Percentiles rank a stretch among this genome's conserved stretches.
phyloP scores from a whole-genome alignment of 2,113 vertebrate genomes.

The Xyliphius kryptos region DNA sequence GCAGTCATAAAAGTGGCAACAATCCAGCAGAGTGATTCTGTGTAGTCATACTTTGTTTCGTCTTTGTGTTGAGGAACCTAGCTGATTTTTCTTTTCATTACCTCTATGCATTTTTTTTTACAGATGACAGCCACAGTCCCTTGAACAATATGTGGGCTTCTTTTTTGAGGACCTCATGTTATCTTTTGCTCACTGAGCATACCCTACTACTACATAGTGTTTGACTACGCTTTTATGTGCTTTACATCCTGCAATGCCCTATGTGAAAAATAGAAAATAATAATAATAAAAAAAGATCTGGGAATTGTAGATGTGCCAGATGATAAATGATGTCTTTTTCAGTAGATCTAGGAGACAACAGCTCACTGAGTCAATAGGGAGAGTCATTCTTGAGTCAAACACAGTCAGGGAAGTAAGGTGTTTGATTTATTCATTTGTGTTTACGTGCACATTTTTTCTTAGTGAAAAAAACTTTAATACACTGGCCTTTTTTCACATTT shows the following conservation, averaged over 20 bases:
- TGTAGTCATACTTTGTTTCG: conserved; percentile 26
- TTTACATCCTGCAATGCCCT: not conserved
- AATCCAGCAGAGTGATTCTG: conserved; percentile 4
- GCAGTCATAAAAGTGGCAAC: conserved; percentile 14
- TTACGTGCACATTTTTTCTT: not conserved
- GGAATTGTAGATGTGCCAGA: conserved; percentile 3
- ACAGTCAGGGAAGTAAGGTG: not conserved
- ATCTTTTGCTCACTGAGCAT: conserved; percentile 45
- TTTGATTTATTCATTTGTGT: not conserved
- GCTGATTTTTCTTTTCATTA: conserved; percentile 52
- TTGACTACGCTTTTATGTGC: not conserved
- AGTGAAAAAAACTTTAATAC: not conserved
- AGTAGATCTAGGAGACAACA: conserved; percentile 1
- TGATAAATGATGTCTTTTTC: conserved; percentile 26
- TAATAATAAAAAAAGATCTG: not conserved
- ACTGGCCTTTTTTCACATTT: not conserved
- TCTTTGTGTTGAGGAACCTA: conserved; percentile 37
- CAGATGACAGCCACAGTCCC: conserved; percentile 55
- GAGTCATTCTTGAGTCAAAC: conserved; percentile 8
- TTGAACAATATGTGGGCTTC: conserved; percentile 45
- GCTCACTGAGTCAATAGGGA: conserved; percentile 15
- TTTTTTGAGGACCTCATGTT: conserved; percentile 43
- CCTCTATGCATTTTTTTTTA: conserved; percentile 53
- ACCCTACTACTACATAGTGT: conserved; percentile 26
- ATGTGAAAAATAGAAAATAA: too few species aligned